phyloP scores from a whole-genome alignment of 1,140 invertebrate species.

The Bombus impatiens region DNA sequence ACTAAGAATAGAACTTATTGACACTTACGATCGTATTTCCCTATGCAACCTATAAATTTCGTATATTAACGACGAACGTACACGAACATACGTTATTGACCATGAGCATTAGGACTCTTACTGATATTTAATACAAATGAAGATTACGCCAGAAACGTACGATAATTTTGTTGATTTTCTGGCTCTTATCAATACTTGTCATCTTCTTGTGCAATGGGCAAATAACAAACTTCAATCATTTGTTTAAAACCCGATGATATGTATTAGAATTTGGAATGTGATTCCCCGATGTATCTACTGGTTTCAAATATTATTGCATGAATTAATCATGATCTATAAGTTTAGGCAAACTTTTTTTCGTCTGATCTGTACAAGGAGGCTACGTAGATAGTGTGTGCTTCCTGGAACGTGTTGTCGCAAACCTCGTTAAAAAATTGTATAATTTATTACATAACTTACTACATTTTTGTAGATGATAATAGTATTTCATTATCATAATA shows the following conservation, averaged over 20 bases:
- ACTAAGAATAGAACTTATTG: background rate
- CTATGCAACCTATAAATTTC: background rate
- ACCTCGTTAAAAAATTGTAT: too few species aligned
- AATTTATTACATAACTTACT: too few species aligned
- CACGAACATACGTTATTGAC: background rate
- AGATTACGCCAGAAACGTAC: too few species aligned
- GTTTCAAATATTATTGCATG: background rate
- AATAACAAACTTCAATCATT: background rate
- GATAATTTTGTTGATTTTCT: background rate
- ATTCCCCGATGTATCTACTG: background rate
- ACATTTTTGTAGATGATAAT: too few species aligned
- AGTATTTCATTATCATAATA: too few species aligned
- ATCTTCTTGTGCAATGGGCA: background rate
- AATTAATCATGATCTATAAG: background rate
- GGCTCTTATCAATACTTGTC: background rate
- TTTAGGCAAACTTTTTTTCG: background rate
- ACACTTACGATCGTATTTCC: background rate
- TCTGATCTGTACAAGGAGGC: too few species aligned
- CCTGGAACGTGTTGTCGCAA: too few species aligned
- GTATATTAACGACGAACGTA: background rate
- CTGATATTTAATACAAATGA: background rate
- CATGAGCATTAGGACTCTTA: background rate
- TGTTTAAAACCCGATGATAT: background rate
- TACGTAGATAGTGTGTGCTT: too few species aligned
- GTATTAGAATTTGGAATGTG: background rate